These are phyloP conservation scores for Pentamera pediparva DNA, from an alignment of 53 echinoderm and acorn worm species.

Conservation along the genomic window DNA sequence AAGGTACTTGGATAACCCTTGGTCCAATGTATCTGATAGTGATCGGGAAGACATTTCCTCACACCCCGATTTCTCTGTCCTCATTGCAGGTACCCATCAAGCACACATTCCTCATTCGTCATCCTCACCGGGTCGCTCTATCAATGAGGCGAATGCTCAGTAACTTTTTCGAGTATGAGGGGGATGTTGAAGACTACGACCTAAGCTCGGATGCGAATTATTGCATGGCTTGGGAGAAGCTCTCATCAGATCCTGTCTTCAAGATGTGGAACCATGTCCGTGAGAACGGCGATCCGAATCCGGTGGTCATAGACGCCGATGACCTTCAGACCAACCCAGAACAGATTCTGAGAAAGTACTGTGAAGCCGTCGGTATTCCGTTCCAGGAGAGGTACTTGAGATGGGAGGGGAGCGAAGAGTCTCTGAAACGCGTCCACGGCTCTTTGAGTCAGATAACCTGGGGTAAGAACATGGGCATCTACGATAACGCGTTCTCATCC, in stretches of 20 bases:
- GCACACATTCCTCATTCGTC: conserved; percentile 18
- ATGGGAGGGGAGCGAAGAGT: conserved; percentile 2
- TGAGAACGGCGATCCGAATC: conserved; percentile 13
- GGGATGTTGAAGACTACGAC: conserved; percentile 9
- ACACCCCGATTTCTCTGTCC: too few species aligned
- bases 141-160: not conserved
- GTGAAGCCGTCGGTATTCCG: not conserved
- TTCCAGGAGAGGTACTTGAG: not conserved
- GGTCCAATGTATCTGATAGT: too few species aligned
- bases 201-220: not conserved
- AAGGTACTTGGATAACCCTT: too few species aligned
- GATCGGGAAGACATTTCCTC: too few species aligned
- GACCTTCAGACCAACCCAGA: conserved; percentile 13
- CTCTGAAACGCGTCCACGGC: not conserved
- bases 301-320: conserved; percentile 20
- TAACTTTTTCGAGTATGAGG: not conserved
- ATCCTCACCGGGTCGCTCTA: not conserved
- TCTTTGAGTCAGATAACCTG: conserved; percentile 6
- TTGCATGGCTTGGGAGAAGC: conserved; percentile 21
- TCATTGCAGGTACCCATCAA: not conserved
- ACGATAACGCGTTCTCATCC: conserved; percentile 6
- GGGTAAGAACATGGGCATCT: conserved; percentile 2
- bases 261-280: conserved; percentile 14
- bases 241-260: conserved; percentile 3
- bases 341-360: conserved; percentile 15